Base-by-base conservation (phyloP, 2,888 invertebrate species). In the Selenia dentaria region DNA sequence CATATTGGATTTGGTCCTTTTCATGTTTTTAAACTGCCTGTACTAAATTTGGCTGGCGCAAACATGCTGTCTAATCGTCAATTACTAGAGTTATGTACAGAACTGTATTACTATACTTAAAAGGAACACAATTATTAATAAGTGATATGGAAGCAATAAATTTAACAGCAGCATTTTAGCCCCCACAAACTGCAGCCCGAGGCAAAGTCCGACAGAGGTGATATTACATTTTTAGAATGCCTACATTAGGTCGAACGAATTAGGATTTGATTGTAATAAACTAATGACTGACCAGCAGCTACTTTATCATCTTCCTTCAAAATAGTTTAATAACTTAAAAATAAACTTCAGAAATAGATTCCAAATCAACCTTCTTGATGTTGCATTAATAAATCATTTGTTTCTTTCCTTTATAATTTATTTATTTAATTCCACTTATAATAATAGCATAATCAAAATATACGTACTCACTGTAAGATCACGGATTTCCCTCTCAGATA, bases 141-240 rank as follows among this genome's bases (percentile, higher is more conserved):
- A 16, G 16, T 8, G 22, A 22, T 22, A 22, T 22, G 2, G n/a
- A 6, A 8, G 3, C 8, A 8, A 22, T 8, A 2, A 22, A 28
- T 24, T 1, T n/a, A 25, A 9, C 1, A 22, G 72, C 70, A 66
- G 33, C 72, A 74, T 78, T 68, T 78, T 79, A 78, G 14, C 2
- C 44, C 22, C 34, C 41, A 43, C 26, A 36, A 33, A 13, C 35
- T 25, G 28, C 58, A 56, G 70, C 74, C 76, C 51, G 51, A 43
- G 75, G 74, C 74, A 44, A 59, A 59, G 64, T 57, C 65, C 66
- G 59, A 57, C 53, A 63, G 53, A 61, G 56, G 57, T 60, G 59
- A 77, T 79, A 72, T 74, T 64, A 64, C 47, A 72, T 73, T 62
- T 72, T 75, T 72, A 54, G 59, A 60, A 76, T 74, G 68, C 66